Evolutionary conservation across 2,888 invertebrate species (phyloP).

Genomic region (Agapostemon virescens): DNA sequence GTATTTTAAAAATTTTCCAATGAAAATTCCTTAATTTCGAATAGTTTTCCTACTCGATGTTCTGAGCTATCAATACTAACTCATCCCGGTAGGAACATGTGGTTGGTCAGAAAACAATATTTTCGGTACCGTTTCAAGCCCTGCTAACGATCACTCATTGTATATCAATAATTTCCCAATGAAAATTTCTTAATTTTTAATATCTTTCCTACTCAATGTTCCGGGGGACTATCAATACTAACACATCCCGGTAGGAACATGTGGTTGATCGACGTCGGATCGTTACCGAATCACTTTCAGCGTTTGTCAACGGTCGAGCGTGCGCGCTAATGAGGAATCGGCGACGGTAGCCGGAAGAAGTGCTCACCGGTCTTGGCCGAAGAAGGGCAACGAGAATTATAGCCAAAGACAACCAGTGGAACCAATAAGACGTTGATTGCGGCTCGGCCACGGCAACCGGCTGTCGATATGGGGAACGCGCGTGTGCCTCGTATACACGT

Average conservation of each 20-base stretch:
- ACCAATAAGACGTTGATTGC: conserved; percentile 67
- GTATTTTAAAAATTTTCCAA: too few species aligned
- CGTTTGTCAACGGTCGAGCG: conserved; percentile 49
- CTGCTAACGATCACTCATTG: too few species aligned
- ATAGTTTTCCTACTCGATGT: too few species aligned
- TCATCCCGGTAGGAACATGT: too few species aligned
- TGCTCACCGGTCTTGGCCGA: conserved; percentile 52
- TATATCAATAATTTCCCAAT: too few species aligned
- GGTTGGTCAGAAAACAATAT: too few species aligned
- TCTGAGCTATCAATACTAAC: too few species aligned
- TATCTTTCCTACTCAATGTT: not conserved
- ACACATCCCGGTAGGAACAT: not conserved
- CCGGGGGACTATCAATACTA: too few species aligned
- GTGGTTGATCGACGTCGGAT: conserved; percentile 15
- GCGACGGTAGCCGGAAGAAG: conserved; percentile 66
- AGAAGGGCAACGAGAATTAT: conserved; percentile 64
- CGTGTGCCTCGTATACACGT: conserved; percentile 58
- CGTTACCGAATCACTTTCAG: conserved; percentile 44
- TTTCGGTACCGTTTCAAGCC: too few species aligned
- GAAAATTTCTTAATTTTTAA: not conserved
- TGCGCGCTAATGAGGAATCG: conserved; percentile 58
- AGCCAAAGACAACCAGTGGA: conserved; percentile 60
- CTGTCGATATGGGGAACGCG: conserved; percentile 59
- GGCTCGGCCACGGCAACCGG: conserved; percentile 50
- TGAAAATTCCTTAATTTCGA: too few species aligned